Conservation (phyloP, 2,113 vertebrate genomes). For the Tiliqua scincoides region DNA sequence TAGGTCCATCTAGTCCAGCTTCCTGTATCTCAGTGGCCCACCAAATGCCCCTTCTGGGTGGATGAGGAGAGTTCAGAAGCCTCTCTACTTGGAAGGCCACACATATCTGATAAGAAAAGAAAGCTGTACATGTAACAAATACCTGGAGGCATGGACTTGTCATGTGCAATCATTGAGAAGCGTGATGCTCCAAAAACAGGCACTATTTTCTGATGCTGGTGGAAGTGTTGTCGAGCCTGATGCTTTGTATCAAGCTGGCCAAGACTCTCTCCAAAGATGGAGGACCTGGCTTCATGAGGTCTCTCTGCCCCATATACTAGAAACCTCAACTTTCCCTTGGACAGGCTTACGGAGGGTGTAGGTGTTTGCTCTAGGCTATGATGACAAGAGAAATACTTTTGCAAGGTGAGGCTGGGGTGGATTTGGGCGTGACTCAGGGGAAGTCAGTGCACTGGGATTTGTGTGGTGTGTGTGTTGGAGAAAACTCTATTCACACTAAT, state of each 20-base stretch:
- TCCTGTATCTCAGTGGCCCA: too few relatives aligned
- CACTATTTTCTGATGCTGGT: background rate
- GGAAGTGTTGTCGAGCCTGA: background rate
- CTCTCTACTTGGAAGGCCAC: too few relatives aligned
- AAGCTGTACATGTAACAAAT: too few relatives aligned
- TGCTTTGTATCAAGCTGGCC: slow-evolving; percentile 47
- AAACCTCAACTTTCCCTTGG: slow-evolving; percentile 47
- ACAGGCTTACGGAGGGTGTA: slow-evolving; percentile 48
- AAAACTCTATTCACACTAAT: slow-evolving; percentile 71
- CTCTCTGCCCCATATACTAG: slow-evolving; percentile 27
- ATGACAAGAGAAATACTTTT: slow-evolving; percentile 80
- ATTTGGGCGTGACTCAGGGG: slow-evolving; percentile 76
- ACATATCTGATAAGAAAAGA: too few relatives aligned
- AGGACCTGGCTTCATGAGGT: slow-evolving; percentile 31
- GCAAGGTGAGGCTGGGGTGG: slow-evolving; percentile 77
- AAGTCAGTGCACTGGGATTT: slow-evolving; percentile 75
- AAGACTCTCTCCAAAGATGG: slow-evolving; percentile 53
- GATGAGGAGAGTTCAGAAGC: too few relatives aligned
- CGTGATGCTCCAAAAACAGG: background rate
- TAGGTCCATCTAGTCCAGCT: too few relatives aligned
- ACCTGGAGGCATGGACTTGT: too few relatives aligned
- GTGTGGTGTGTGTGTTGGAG: slow-evolving; percentile 43
- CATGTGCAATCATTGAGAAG: too few relatives aligned
- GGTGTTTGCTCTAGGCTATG: slow-evolving; percentile 75
- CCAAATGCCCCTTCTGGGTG: too few relatives aligned